A percentile compares a stretch with the other conserved stretches of the same genome.
phyloP scores from a whole-genome alignment of 2,113 vertebrate species.

The Pandion haliaetus region DNA sequence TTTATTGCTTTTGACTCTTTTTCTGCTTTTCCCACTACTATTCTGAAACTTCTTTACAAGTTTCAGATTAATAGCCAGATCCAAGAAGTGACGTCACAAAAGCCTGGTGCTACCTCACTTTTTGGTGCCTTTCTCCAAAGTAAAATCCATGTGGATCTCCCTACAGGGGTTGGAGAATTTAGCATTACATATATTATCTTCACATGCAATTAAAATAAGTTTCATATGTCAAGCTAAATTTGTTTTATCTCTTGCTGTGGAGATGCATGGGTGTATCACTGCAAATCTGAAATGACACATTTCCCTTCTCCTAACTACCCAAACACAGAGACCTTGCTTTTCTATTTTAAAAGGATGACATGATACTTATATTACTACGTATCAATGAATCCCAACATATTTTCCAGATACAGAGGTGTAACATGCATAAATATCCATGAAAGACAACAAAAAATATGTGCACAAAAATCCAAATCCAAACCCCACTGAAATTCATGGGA shows the following conservation, averaged over 20 bases:
- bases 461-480: not conserved
- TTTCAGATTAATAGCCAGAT: not conserved
- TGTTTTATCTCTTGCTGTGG: not conserved
- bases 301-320: not conserved
- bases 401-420: not conserved
- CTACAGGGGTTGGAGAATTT: not conserved
- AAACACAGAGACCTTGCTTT: not conserved
- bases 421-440: not conserved
- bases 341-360: not conserved
- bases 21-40: not conserved
- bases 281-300: not conserved
- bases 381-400: not conserved
- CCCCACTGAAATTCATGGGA: not conserved
- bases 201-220: not conserved
- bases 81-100: not conserved
- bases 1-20: not conserved
- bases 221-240: not conserved
- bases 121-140: not conserved
- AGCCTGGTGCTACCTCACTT: not conserved
- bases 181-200: not conserved
- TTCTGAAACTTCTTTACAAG: not conserved
- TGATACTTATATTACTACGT: not conserved
- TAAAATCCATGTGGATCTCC: not conserved
- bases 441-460: not conserved
- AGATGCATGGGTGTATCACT: not conserved